A percentile compares a stretch with the other conserved stretches of the same genome.
phyloP scores from a whole-genome alignment of 2,888 invertebrate genomes.

The Bombylius discolor region DNA sequence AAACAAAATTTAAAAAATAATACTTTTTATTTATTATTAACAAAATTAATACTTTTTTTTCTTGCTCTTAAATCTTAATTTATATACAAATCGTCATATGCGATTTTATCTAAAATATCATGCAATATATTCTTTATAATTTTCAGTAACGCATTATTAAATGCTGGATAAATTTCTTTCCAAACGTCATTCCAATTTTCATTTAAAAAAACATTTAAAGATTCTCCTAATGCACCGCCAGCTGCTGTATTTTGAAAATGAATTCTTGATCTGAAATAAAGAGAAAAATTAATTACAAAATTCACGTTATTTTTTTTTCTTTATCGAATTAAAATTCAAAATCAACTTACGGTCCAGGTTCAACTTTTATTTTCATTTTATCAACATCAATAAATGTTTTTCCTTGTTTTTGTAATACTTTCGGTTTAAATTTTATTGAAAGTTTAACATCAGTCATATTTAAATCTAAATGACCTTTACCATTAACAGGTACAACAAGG shows the following conservation, averaged over 20 bases:
- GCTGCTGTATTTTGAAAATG: slow-evolving; percentile 4
- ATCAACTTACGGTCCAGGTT: neutral
- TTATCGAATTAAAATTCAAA: no score
- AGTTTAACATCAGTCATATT: slow-evolving; percentile 10
- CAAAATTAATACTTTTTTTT: no score
- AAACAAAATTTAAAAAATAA: no score
- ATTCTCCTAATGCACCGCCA: slow-evolving; percentile 8
- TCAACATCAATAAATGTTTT: slow-evolving; percentile 1
- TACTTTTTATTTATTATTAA: no score
- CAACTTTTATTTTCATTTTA: slow-evolving; percentile 1
- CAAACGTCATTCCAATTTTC: slow-evolving; percentile 12
- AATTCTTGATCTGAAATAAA: slow-evolving; percentile 6
- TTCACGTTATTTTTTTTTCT: no score
- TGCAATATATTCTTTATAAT: slow-evolving; percentile 3
- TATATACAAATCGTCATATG: slow-evolving; percentile 5
- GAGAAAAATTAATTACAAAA: neutral
- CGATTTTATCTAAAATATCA: slow-evolving; percentile 2
- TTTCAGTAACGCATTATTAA: slow-evolving; percentile 6
- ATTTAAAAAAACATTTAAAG: slow-evolving; percentile 10
- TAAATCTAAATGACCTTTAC: slow-evolving; percentile 15
- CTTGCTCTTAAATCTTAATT: neutral
- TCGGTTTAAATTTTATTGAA: slow-evolving; percentile 7
- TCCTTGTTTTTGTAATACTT: slow-evolving; percentile 8
- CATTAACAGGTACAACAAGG: slow-evolving; percentile 23
- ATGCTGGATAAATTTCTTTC: slow-evolving; percentile 9